Evolutionary conservation across 92 coral and sea anemone species (phyloP), one percentile per base, ranked within the genome.

Genomic region (Parazoanthus atlanticus): DNA sequence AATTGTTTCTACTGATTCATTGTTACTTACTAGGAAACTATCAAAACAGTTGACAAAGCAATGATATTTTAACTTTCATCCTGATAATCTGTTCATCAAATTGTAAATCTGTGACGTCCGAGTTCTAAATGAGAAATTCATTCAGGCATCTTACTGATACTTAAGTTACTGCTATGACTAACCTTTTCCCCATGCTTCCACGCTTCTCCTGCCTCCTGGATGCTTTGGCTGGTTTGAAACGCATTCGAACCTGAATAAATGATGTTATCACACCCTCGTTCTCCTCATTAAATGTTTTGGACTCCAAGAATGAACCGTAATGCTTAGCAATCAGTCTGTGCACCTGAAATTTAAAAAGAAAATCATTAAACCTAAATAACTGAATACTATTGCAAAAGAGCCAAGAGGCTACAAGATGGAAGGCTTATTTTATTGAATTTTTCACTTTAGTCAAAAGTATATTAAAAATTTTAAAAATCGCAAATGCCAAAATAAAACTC

Each of bases 301-400:
- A 91, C 72, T 95, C 96, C 80, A 95, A 90, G 89, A 95, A 95
- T 61, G 98, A 95, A 29, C 98, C 98, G 90, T 79, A 95, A 43
- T 93, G 93, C 84, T 90, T 93, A 43, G 96, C 94, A 12, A 95
- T 72, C 64, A 92, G 91, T 47, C 98, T 90, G 78, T 95, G 98
- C 47, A 95, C 89, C 98, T 95, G 75, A 33, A 2, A 49, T 79
- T 28, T 12, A 77, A 36, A 36, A 36, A 41, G 0, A 34, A 19
- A 75, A 6, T 21, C 5, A 9, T 19, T n/a, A 4, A 25, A 75
- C 11, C 36, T 21, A 61, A 61, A 0, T 0, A 5, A 61, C 28
- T 49, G 16, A 75, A 81, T 5, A 71, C 74, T 23, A 38, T 13
- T 10, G 29, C 32, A 31, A 75, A 47, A 17, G 2, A 56, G 19